These are phyloP conservation scores for Takifugu ocellatus DNA, from an alignment of 2,797 vertebrate genomes.

Conservation along the genomic window DNA sequence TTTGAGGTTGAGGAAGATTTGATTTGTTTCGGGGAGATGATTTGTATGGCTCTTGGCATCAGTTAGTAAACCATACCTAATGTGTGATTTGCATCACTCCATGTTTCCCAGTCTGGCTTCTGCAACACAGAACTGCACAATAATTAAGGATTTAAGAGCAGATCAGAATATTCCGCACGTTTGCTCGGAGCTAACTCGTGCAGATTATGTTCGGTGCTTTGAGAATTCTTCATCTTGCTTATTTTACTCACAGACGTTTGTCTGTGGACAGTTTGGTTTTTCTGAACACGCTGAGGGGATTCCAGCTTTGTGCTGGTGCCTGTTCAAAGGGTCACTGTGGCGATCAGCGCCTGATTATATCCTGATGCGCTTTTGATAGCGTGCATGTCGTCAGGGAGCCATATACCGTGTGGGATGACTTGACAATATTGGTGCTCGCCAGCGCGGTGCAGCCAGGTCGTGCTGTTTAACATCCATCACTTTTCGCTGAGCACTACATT, in stretches of 20 bases:
- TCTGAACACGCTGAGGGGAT: conserved; percentile 3
- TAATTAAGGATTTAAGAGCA: conserved; percentile 63
- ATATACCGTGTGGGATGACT: conserved; percentile 58
- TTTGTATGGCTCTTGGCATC: conserved; percentile 45
- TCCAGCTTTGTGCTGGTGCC: conserved; percentile 1
- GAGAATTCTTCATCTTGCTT: conserved; percentile 44
- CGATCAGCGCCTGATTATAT: conserved; percentile 20
- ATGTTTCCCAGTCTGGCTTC: conserved; percentile 31
- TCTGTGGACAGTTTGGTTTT: conserved; percentile 24
- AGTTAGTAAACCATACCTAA: conserved; percentile 48
- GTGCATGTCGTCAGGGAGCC: conserved; percentile 42
- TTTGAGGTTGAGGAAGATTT: conserved; percentile 41
- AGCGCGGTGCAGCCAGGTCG: conserved; percentile 61
- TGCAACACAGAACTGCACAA: conserved; percentile 46
- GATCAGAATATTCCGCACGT: conserved; percentile 59
- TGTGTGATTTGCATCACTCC: conserved; percentile 52
- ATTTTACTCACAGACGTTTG: conserved; percentile 16
- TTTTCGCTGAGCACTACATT: conserved; percentile 69
- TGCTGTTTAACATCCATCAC: conserved; percentile 73
- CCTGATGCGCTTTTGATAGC: conserved; percentile 46
- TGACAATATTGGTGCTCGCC: conserved; percentile 51
- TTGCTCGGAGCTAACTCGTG: conserved; percentile 54
- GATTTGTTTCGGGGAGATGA: conserved; percentile 50
- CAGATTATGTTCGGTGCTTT: conserved; percentile 46
- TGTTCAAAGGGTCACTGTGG: conserved; percentile 12